These are phyloP conservation scores for Paramisgurnus dabryanus DNA, from an alignment of 2,113 vertebrate species.

Conservation along the genomic window DNA sequence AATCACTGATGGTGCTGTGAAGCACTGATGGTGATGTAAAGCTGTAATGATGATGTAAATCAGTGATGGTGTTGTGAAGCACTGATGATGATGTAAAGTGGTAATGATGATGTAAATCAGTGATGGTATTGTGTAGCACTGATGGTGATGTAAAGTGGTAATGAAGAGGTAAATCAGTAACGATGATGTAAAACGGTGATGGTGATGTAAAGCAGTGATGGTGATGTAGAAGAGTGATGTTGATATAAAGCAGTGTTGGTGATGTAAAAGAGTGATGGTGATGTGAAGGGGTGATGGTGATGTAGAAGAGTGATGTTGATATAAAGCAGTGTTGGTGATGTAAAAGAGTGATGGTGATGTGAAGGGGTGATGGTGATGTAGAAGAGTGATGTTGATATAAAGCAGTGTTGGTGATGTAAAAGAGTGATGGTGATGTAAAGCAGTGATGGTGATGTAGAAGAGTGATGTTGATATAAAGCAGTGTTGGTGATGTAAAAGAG, in stretches of 20 bases:
- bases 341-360: not conserved
- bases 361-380: too few relatives aligned
- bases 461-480: not conserved
- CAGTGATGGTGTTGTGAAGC: not conserved
- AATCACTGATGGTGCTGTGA: not conserved
- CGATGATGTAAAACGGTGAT: too few relatives aligned
- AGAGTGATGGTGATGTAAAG: not conserved
- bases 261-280: not conserved
- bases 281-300: too few relatives aligned
- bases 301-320: not conserved
- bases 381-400: not conserved
- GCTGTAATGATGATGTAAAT: not conserved
- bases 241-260: not conserved
- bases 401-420: not conserved
- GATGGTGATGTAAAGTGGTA: too few relatives aligned
- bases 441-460: not conserved
- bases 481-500: too few relatives aligned
- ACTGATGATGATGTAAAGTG: too few relatives aligned
- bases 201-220: not conserved
- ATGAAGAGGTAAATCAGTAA: not conserved
- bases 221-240: too few relatives aligned
- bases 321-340: not conserved
- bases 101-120: too few relatives aligned
- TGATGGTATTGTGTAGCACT: too few relatives aligned
- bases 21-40: not conserved